Percentiles rank a stretch among this genome's conserved stretches.
phyloP scores from a whole-genome alignment of 2,888 invertebrate genomes.

The Synergus laeviventris region DNA sequence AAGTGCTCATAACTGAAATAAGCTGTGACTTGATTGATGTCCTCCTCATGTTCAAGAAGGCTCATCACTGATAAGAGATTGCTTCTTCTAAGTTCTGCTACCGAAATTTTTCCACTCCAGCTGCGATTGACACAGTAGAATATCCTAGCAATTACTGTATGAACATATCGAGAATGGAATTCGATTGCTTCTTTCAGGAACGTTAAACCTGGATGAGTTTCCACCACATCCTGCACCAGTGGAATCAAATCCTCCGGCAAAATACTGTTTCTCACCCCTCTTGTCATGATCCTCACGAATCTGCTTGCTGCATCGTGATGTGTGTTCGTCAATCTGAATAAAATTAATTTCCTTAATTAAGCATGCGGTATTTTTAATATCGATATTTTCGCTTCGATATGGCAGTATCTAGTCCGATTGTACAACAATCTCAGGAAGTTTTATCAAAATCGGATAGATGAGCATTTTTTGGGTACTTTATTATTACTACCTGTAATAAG shows the following conservation, averaged over 20 bases:
- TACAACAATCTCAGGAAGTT: too few relatives aligned
- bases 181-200: slow-evolving; percentile 98
- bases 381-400: too few relatives aligned
- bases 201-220: slow-evolving; percentile 97
- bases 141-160: slow-evolving; percentile 98
- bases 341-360: slow-evolving; percentile 32
- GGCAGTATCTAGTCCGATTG: too few relatives aligned
- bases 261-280: slow-evolving; percentile 82
- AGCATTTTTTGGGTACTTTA: too few relatives aligned
- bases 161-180: slow-evolving; percentile 98
- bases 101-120: slow-evolving; percentile 95
- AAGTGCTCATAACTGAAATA: slow-evolving; percentile 99
- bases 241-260: slow-evolving; percentile 95
- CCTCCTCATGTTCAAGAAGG: slow-evolving; percentile 95
- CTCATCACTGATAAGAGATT: slow-evolving; percentile 88
- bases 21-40: slow-evolving; percentile 95
- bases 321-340: slow-evolving; percentile 84
- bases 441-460: too few relatives aligned
- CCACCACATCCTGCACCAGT: slow-evolving; percentile 97
- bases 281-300: slow-evolving; percentile 90
- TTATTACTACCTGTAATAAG: too few relatives aligned
- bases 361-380: slow-evolving; percentile 1
- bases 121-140: slow-evolving; percentile 98
- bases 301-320: slow-evolving; percentile 93
- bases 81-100: slow-evolving; percentile 92